Base-by-base conservation (phyloP, 2,113 vertebrate genomes). In the Eira barbara region DNA sequence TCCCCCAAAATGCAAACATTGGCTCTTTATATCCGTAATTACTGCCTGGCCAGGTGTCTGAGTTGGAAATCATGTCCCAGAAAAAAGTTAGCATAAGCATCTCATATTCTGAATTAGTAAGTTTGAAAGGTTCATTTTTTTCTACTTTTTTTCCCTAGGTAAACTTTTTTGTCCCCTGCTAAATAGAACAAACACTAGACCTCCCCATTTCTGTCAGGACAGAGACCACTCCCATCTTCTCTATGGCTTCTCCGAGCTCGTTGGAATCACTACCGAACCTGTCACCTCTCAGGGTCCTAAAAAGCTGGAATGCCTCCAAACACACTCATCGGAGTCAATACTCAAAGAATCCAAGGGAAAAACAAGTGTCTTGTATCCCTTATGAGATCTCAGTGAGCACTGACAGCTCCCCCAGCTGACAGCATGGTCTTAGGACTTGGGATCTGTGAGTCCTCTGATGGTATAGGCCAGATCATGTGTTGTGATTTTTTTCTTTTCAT, bases 241-340 rank as follows among this genome's bases (percentile, higher is more conserved):
- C 36, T 15, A 20, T 1, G 2, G 67, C 59, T 57, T 31, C 34
- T 45, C 45, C 12, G 23, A 2, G 42, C 13, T 61, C 42, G 7
- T 6, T 0, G 0, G 69, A 25, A 63, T n/a, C 61, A 34, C 21
- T 14, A 7, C 0, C 0, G 6, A 17, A 71, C 36, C 15, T 39
- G 27, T 11, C 25, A 2, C 45, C 52, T 3, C 29, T 15, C 63
- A 10, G 36, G 0, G 11, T 39, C 55, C 71, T 63, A 52, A 21
- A 89, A 57, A 45, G 34, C 80, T 55, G 90, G 88, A 47, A 45
- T 13, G 8, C 59, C 83, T 34, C 6, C 20, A 21, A 0, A 25
- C 12, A 29, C 6, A 49, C 69, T 36, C 23, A 39, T 45, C 27
- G 0, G 4, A 21, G 49, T 63, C 81, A 31, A 49, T 29, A 57